phyloP scores from a whole-genome alignment of 2,113 vertebrate genomes.

The Ammospiza caudacuta region DNA sequence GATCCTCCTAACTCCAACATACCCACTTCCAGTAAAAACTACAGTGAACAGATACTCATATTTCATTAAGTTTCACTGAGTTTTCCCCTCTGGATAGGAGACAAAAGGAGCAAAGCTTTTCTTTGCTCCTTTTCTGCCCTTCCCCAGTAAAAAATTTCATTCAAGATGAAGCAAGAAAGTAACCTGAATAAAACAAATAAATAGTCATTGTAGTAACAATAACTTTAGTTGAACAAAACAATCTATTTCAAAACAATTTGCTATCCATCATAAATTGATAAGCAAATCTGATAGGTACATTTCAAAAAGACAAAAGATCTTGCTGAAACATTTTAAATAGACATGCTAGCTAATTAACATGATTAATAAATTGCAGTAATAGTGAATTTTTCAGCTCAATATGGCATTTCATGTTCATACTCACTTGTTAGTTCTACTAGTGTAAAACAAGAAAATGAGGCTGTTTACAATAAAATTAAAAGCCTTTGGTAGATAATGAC shows the following conservation, averaged over 20 bases:
- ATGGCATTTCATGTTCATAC: neutral
- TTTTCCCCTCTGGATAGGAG: neutral
- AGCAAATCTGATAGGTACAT: neutral
- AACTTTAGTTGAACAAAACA: neutral
- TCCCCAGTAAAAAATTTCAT: neutral
- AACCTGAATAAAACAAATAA: neutral
- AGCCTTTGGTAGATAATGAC: neutral
- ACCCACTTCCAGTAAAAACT: neutral
- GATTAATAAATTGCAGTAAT: neutral
- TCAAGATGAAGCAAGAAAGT: neutral
- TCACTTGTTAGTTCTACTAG: neutral
- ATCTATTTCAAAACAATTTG: neutral
- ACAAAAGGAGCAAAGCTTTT: neutral
- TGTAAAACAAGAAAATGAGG: neutral
- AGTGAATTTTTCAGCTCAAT: neutral
- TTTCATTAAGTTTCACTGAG: neutral
- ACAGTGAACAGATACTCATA: neutral
- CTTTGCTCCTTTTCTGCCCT: neutral
- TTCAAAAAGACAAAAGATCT: neutral
- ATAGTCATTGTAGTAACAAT: neutral
- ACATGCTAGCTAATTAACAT: neutral
- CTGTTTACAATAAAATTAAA: neutral
- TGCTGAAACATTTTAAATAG: neutral
- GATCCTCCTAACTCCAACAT: neutral
- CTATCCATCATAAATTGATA: neutral